Evolutionary conservation across 1,140 invertebrate genomes (phyloP).

Genomic region (Eupeodes corollae): DNA sequence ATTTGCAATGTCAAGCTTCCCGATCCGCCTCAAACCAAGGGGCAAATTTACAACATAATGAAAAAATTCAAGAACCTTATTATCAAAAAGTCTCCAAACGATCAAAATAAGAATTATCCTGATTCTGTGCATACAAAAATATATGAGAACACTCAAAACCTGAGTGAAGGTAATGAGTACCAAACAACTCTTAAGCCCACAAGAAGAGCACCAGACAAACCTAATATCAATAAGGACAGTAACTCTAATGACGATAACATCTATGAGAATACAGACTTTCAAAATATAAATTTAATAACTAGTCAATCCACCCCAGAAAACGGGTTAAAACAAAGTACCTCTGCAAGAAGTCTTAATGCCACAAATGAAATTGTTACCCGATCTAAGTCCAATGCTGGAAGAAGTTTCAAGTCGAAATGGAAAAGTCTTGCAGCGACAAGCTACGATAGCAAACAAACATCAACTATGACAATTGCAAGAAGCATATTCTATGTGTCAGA

Average conservation of each 20-base stretch:
- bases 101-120: conserved; percentile 2
- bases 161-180: not conserved
- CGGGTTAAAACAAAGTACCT: not conserved
- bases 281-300: conserved; percentile 1
- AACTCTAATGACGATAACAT: conserved; percentile 8
- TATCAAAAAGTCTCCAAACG: conserved; percentile 43
- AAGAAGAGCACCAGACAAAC: not conserved
- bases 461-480: conserved; percentile 35
- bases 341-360: not conserved
- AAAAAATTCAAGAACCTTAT: conserved; percentile 49
- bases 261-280: conserved; percentile 21
- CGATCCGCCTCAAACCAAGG: conserved; percentile 42
- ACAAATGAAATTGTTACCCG: conserved; percentile 15
- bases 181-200: conserved; percentile 6
- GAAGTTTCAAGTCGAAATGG: conserved; percentile 42
- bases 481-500: conserved; percentile 55
- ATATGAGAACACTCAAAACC: not conserved
- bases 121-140: not conserved
- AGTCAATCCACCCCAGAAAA: conserved; percentile 1
- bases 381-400: conserved; percentile 40
- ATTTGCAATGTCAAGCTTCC: conserved; percentile 45
- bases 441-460: conserved; percentile 35
- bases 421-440: conserved; percentile 38
- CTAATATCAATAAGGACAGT: not conserved
- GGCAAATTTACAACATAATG: conserved; percentile 40